Evolutionary conservation across 1,140 invertebrate genomes (phyloP).

Genomic region (Drosophila ohnishii): DNA sequence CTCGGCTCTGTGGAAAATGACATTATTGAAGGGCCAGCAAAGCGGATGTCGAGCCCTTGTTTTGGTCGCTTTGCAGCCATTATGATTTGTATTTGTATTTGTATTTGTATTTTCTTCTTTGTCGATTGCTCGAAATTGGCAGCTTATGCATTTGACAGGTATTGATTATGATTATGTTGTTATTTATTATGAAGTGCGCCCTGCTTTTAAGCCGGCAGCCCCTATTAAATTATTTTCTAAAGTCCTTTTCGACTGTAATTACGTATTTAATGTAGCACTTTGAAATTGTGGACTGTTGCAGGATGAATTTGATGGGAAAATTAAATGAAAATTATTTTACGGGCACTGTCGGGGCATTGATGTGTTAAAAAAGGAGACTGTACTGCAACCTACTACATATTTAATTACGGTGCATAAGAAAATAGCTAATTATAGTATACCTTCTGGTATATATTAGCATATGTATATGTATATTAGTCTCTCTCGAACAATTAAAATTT

Average conservation of each 20-base stretch:
- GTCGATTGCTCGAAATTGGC: slow-evolving; percentile 42
- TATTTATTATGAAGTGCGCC: slow-evolving; percentile 28
- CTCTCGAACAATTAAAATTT: too few relatives aligned
- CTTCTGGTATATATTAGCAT: too few relatives aligned
- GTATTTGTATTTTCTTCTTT: slow-evolving; percentile 22
- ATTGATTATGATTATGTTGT: slow-evolving; percentile 53
- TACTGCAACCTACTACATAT: too few relatives aligned
- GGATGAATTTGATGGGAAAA: neutral
- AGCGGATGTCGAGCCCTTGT: slow-evolving; percentile 32
- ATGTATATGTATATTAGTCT: too few relatives aligned
- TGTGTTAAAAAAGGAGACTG: too few relatives aligned
- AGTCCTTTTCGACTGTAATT: neutral
- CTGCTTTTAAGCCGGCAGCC: slow-evolving; percentile 10
- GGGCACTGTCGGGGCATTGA: neutral
- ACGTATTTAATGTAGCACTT: neutral
- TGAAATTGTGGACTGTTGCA: neutral
- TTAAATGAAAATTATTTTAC: neutral
- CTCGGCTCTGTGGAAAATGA: slow-evolving; percentile 33
- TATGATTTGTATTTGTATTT: slow-evolving; percentile 41
- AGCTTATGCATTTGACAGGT: slow-evolving; percentile 59
- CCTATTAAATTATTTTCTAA: slow-evolving; percentile 3
- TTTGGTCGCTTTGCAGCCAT: slow-evolving; percentile 14
- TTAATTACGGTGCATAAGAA: too few relatives aligned
- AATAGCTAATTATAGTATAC: too few relatives aligned
- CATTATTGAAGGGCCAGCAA: slow-evolving; percentile 51